Conservation (phyloP, 2,113 vertebrate genomes). For the Dinomys branickii region DNA sequence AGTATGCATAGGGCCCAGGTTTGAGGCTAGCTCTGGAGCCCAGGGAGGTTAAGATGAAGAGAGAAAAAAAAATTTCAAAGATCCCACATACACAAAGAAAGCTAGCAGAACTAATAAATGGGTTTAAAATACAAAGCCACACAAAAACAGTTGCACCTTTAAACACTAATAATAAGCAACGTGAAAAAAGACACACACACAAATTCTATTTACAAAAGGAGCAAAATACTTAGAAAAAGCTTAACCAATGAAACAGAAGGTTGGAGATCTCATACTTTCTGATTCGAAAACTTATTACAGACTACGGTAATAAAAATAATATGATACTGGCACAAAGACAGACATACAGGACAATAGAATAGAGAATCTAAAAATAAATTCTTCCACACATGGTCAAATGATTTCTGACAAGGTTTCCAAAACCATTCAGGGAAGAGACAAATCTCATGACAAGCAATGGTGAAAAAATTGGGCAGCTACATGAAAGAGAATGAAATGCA, state of each 20-base stretch:
- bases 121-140: not conserved
- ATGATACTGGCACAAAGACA: not conserved
- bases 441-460: not conserved
- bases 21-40: not conserved
- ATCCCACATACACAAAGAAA: not conserved
- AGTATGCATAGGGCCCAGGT: not conserved
- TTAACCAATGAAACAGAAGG: not conserved
- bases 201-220: not conserved
- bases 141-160: not conserved
- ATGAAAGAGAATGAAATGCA: not conserved
- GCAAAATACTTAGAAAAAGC: slow-evolving; percentile 12
- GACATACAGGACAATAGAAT: not conserved
- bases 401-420: slow-evolving; percentile 21
- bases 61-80: not conserved
- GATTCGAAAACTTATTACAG: slow-evolving; percentile 26
- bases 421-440: not conserved
- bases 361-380: not conserved
- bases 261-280: not conserved
- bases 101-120: not conserved
- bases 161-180: slow-evolving; percentile 10
- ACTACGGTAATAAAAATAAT: not conserved
- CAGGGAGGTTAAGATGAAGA: too few relatives aligned
- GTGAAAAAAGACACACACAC: not conserved
- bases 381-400: not conserved
- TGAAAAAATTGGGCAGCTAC: not conserved